Conservation (phyloP, 2,113 vertebrate genomes). For the Amblyopsis rosae region DNA sequence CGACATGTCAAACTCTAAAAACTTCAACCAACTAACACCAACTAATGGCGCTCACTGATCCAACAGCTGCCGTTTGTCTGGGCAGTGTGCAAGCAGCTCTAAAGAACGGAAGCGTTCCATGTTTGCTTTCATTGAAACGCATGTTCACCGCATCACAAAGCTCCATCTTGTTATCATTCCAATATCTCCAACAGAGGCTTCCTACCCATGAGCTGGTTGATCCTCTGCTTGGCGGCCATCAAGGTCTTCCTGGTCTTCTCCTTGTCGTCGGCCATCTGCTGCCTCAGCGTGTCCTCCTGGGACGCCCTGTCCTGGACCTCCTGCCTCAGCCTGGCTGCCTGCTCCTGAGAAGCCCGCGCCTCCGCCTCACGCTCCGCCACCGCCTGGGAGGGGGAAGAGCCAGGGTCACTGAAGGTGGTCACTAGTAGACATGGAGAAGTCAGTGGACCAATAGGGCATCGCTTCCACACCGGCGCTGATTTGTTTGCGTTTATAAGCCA, state of each 20-base stretch:
- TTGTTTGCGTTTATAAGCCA: no score
- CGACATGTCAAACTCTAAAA: no score
- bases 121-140: no score
- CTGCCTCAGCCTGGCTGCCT: conserved; percentile 82
- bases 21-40: no score
- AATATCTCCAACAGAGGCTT: neutral
- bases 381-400: conserved; percentile 67
- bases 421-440: neutral
- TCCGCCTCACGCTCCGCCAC: conserved; percentile 87
- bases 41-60: no score
- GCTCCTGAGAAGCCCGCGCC: conserved; percentile 83
- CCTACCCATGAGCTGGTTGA: conserved; percentile 85
- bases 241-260: conserved; percentile 94
- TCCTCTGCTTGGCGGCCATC: conserved; percentile 89
- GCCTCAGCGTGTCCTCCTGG: conserved; percentile 87
- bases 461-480: neutral
- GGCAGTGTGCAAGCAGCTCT: no score
- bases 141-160: no score
- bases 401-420: neutral
- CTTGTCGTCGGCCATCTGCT: conserved; percentile 91
- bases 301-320: conserved; percentile 88
- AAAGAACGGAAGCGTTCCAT: no score
- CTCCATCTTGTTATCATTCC: no score
- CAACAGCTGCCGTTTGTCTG: no score
- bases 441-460: neutral